A percentile compares a stretch with the other conserved stretches of the same genome.
These are phyloP conservation scores for Toxotes jaculatrix DNA, from an alignment of 2,113 vertebrate genomes.

Conservation along the genomic window DNA sequence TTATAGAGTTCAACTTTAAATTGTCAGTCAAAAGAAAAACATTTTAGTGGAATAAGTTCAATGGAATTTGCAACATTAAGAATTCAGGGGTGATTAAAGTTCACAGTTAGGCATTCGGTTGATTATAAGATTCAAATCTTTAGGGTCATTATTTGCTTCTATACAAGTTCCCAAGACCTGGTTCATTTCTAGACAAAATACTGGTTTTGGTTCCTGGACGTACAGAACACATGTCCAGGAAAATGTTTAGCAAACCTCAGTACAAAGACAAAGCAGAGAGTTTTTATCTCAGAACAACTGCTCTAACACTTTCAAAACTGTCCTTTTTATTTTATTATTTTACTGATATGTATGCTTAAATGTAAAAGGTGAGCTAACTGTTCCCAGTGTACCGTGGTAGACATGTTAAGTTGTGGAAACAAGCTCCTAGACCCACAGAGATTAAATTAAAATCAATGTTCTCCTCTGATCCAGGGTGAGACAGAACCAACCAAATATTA, in stretches of 20 bases:
- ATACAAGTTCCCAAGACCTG: neutral
- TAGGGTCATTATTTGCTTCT: slow-evolving; percentile 1
- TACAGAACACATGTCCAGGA: neutral
- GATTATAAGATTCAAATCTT: neutral
- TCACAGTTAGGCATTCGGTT: neutral
- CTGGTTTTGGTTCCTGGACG: neutral
- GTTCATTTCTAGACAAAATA: neutral
- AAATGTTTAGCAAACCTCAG: neutral
- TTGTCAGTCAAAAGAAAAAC: neutral
- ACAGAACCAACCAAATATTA: neutral
- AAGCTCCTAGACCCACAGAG: too few relatives aligned
- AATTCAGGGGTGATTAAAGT: too few relatives aligned
- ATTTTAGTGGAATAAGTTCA: neutral
- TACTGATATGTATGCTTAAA: neutral
- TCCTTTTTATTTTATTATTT: too few relatives aligned
- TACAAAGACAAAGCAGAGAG: too few relatives aligned
- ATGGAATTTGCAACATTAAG: neutral
- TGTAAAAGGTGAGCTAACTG: neutral
- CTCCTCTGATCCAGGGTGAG: neutral
- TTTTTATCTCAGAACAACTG: too few relatives aligned
- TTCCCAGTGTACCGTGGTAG: neutral
- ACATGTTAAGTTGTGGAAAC: neutral
- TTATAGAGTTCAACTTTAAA: neutral
- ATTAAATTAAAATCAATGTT: neutral
- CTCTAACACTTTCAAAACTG: too few relatives aligned